Evolutionary conservation across 2,888 invertebrate genomes (phyloP).

Genomic region (Hydraecia micacea): DNA sequence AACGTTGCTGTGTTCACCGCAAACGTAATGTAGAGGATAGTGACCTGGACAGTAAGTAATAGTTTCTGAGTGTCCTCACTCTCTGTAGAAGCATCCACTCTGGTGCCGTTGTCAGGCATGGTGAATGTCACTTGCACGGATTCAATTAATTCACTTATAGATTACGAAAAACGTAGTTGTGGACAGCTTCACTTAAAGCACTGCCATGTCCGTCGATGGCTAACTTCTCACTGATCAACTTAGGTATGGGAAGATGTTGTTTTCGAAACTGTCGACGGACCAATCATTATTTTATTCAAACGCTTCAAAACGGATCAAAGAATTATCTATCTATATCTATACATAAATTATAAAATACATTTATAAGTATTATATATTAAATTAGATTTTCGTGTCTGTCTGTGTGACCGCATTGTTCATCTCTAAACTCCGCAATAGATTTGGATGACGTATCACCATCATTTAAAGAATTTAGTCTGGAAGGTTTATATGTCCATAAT

Average conservation of each 20-base stretch:
- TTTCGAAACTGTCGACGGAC: background rate
- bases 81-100: background rate
- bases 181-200: background rate
- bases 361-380: background rate
- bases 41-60: background rate
- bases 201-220: background rate
- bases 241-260: background rate
- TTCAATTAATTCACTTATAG: background rate
- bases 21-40: background rate
- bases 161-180: background rate
- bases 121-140: background rate
- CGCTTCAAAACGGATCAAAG: background rate
- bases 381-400: background rate
- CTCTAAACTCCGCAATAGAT: background rate
- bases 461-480: too few species aligned
- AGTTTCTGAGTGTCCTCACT: background rate
- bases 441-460: background rate
- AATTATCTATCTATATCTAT: too few species aligned
- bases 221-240: background rate
- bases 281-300: background rate
- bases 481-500: too few species aligned
- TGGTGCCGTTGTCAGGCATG: background rate
- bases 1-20: background rate
- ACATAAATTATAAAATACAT: too few species aligned
- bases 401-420: background rate